These are phyloP conservation scores for Physocephala rufipes DNA, from an alignment of 2,888 invertebrate genomes.

Conservation along the genomic window DNA sequence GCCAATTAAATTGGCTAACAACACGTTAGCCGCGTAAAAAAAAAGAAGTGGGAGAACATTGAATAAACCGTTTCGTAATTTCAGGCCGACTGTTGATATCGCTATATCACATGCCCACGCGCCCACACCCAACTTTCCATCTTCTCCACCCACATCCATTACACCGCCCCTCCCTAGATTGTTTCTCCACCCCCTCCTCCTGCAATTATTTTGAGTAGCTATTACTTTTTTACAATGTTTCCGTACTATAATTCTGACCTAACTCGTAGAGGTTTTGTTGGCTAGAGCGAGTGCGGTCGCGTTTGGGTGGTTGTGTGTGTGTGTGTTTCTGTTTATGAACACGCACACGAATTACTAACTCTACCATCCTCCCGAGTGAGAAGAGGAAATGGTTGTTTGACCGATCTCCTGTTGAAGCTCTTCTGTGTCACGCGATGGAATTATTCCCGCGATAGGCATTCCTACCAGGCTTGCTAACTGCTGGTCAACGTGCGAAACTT, in stretches of 20 bases:
- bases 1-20: slow-evolving; percentile 31
- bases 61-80: neutral
- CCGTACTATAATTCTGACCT: neutral
- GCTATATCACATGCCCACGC: neutral
- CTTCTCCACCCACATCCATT: no score
- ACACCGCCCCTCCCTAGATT: slow-evolving; percentile 3
- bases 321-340: no score
- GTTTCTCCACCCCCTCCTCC: slow-evolving; percentile 1
- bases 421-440: slow-evolving; percentile 25
- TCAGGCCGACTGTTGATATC: neutral
- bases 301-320: slow-evolving; percentile 5
- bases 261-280: neutral
- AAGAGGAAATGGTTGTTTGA: slow-evolving; percentile 7
- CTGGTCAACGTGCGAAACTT: slow-evolving; percentile 4
- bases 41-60: no score
- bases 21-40: slow-evolving; percentile 23
- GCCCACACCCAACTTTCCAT: neutral
- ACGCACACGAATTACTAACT: neutral
- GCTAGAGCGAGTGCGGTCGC: no score
- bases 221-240: slow-evolving; percentile 7
- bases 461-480: no score
- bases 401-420: neutral
- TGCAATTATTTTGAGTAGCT: no score
- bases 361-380: neutral
- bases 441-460: neutral